These are phyloP conservation scores for Chymomyza amoena DNA, from an alignment of 2,888 invertebrate species.

Conservation along the genomic window DNA sequence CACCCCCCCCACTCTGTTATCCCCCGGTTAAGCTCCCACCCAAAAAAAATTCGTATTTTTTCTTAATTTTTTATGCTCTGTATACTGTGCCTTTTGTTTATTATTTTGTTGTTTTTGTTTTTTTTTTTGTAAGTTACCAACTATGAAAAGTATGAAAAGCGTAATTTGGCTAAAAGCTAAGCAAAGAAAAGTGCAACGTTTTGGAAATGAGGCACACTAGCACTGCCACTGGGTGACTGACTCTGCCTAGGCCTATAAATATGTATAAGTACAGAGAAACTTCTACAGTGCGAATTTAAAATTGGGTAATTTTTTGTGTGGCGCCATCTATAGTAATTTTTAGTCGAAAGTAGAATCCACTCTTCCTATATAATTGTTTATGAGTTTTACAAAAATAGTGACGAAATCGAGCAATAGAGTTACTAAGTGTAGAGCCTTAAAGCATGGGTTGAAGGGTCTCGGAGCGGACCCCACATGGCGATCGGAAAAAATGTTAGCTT, in stretches of 20 bases:
- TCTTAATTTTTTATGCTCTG: background rate
- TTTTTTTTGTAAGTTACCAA: constrained; percentile 34
- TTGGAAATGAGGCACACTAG: constrained; percentile 35
- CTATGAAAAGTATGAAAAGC: background rate
- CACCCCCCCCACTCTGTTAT: background rate
- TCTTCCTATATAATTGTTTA: too few species aligned
- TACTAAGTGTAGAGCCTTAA: too few species aligned
- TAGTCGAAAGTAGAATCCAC: too few species aligned
- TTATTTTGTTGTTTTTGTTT: constrained; percentile 35
- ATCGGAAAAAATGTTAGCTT: too few species aligned
- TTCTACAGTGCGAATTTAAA: background rate
- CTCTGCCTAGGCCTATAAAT: constrained; percentile 23
- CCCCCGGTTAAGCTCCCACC: background rate
- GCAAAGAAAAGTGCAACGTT: constrained; percentile 56
- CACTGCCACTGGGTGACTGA: background rate
- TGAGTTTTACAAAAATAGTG: too few species aligned
- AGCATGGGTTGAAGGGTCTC: too few species aligned
- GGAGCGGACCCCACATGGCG: too few species aligned
- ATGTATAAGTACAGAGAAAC: background rate
- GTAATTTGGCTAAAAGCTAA: constrained; percentile 63
- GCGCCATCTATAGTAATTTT: too few species aligned
- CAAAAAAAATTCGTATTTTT: background rate
- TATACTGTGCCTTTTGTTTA: constrained; percentile 25
- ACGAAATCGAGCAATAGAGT: too few species aligned
- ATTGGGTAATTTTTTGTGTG: background rate